These are phyloP conservation scores for Leucophenga montana DNA, from an alignment of 2,888 invertebrate species.

Conservation along the genomic window DNA sequence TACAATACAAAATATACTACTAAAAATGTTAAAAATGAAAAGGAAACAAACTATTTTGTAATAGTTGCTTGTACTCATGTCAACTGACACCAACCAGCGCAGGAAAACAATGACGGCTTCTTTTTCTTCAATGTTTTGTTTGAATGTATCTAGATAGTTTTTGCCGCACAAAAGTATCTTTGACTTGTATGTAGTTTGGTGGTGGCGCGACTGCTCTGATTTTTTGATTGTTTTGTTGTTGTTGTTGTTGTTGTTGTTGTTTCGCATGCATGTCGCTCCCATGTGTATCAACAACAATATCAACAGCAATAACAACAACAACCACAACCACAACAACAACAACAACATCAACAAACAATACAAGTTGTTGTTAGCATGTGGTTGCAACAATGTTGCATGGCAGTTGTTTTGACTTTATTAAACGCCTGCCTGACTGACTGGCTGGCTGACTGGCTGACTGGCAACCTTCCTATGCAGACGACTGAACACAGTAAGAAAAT, in stretches of 20 bases:
- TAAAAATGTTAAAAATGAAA: background rate
- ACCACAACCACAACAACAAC: too few relatives aligned
- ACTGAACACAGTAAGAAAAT: too few relatives aligned
- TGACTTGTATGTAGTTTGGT: too few relatives aligned
- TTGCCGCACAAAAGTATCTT: too few relatives aligned
- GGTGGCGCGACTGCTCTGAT: constrained; percentile 9
- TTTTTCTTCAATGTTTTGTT: background rate
- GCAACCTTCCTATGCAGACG: too few relatives aligned
- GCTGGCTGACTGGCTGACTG: too few relatives aligned
- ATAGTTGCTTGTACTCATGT: constrained; percentile 27
- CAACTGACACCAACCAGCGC: constrained; percentile 19
- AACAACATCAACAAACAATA: too few relatives aligned
- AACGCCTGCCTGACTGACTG: background rate
- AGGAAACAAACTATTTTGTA: constrained; percentile 21
- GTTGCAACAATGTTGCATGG: background rate
- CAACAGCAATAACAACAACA: too few relatives aligned
- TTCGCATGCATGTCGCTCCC: constrained; percentile 14
- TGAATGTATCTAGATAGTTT: too few relatives aligned
- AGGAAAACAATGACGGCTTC: constrained; percentile 10
- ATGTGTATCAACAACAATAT: constrained; percentile 4
- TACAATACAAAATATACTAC: background rate
- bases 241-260: constrained; percentile 2
- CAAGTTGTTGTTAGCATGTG: too few relatives aligned
- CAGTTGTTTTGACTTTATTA: constrained; percentile 18
- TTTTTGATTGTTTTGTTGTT: background rate